Base-by-base conservation (phyloP, 2,113 vertebrate genomes). In the Haliaeetus leucogaster region DNA sequence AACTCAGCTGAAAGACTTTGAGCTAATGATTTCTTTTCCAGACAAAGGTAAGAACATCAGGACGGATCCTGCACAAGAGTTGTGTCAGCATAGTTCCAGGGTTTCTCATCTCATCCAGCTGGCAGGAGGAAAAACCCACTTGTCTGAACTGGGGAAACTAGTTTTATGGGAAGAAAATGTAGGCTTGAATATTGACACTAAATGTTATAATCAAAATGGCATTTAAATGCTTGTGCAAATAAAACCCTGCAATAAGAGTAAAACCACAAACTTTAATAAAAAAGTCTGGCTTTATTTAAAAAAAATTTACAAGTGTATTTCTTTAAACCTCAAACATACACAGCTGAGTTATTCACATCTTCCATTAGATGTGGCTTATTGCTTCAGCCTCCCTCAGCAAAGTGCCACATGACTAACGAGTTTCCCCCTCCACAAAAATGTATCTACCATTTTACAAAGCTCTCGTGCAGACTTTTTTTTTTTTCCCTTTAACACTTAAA, bases 171-270 rank as follows among this genome's bases (percentile, higher is more conserved):
- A 97, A 96, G 72, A 98, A 98, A 97, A 95, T 58, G 95, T 68
- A 98, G 96, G 95, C 89, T 96, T 95, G 96, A 95, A 97, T 97
- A 98, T 96, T 98, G 97, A 97, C 96, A 97, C 90, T 97, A 91
- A 97, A 97, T 94, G 97, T 94, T 98, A 95, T 98, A 97, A 98
- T 97, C 93, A 98, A 98, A 98, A 98, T 96, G 97, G 97, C 92
- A 98, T 98, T 98, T 98, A 96, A 97, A 97, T 93, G 96, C 95
- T 94, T 97, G 97, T 97, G 97, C 97, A 97, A 98, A 97, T 97
- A 97, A 97, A 98, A 97, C 86, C 94, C 86, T 94, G 86, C 97
- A 98, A 96, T 97, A 98, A 97, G 94, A 97, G 90, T 97, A 98
- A 98, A 98, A 95, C 98, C 97, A 96, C 97, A 96, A 95, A 97